phyloP scores from a whole-genome alignment of 2,113 vertebrate species.

The Triplophysa tibetana region DNA sequence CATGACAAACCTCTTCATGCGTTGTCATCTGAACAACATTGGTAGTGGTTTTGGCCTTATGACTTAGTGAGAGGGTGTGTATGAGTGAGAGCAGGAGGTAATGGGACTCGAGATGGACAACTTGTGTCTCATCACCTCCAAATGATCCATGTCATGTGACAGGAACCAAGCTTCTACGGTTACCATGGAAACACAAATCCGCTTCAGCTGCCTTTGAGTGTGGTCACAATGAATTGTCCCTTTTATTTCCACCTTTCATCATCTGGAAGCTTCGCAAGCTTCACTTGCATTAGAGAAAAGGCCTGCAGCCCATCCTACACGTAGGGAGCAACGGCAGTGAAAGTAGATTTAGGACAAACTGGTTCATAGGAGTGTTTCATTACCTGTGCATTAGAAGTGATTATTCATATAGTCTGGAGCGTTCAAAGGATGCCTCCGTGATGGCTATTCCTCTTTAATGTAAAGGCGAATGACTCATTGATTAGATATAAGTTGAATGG shows the following conservation, averaged over 20 bases:
- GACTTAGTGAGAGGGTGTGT: conserved; percentile 27
- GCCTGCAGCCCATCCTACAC: not conserved
- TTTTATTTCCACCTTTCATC: conserved; percentile 7
- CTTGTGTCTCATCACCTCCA: not conserved
- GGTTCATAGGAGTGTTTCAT: conserved; percentile 13
- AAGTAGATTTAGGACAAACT: not conserved
- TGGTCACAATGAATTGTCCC: conserved; percentile 22
- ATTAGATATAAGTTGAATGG: conserved; percentile 45
- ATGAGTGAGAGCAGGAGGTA: conserved; percentile 5
- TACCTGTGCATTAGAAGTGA: conserved; percentile 22
- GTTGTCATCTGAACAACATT: conserved; percentile 11
- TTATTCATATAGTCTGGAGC: conserved; percentile 10
- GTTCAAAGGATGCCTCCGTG: not conserved
- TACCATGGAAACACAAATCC: conserved; percentile 3
- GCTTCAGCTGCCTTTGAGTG: not conserved
- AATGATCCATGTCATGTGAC: conserved; percentile 7
- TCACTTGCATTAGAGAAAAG: conserved; percentile 8
- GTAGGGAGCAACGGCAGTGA: not conserved
- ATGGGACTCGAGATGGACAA: not conserved
- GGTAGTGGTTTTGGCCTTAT: conserved; percentile 13
- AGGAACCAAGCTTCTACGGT: not conserved
- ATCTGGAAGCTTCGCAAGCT: not conserved
- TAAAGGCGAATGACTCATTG: conserved; percentile 45
- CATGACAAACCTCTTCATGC: conserved; percentile 11
- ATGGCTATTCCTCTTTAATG: conserved; percentile 45